Evolutionary conservation across 2,888 invertebrate genomes (phyloP), one percentile per base, ranked within the genome.

Genomic region (Alsophila aescularia): DNA sequence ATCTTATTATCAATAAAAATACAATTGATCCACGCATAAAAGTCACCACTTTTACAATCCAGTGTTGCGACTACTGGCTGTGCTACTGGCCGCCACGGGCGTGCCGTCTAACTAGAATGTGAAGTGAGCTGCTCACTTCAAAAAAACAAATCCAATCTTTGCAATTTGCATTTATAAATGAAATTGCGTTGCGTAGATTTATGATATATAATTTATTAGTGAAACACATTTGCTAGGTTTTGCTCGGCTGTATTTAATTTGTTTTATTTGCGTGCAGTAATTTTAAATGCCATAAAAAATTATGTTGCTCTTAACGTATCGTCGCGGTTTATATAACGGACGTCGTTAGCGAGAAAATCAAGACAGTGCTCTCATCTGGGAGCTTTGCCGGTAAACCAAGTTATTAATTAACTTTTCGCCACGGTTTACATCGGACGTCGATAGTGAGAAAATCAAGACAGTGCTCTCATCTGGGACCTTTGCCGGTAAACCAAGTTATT

Each of bases 221-320:
- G 55, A 60, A 52, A 55, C 41, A 52, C 37, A 32, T 37, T 52
- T 31, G 31, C 58, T 53, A 62, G 57, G 54, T 53, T 63, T 66
- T 47, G 50, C 48, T 50, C 45, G 45, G 7, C 42, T 24, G 42
- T 40, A 53, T 67, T 64, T 63, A 58, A 67, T 71, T 64, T 64
- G 62, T 69, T 74, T 70, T 69, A 65, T 71, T 70, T 69, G 65
- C 72, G 58, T 62, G 58, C 68, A 54, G 64, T 66, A 66, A 69
- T 67, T 76, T 73, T 70, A 71, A 67, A 65, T 73, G 61, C 66
- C 66, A 76, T 81, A 72, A 78, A 79, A 75, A 69, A 70, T 78
- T 71, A 77, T 75, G 40, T 55, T 56, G 66, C 66, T 70, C 67
- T 71, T 69, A 73, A 66, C 53, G 67, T 50, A 42, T 53, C 52